phyloP scores from a whole-genome alignment of 1,140 invertebrate species.

The Aphelinus atriplicis region DNA sequence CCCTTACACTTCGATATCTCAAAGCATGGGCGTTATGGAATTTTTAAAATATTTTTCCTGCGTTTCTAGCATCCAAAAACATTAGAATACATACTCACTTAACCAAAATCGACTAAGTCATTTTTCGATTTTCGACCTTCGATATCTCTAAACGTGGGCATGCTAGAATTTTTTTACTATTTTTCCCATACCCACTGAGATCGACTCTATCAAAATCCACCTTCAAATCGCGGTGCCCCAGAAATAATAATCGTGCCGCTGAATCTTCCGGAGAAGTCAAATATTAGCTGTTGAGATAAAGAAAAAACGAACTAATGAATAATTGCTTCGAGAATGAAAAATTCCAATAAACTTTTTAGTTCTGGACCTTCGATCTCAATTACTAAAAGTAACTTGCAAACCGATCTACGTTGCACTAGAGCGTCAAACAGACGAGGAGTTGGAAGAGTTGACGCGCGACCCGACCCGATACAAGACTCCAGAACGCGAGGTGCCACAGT shows the following conservation, averaged over 20 bases:
- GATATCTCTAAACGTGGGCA: too few relatives aligned
- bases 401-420: conserved; percentile 63
- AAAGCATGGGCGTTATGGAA: too few relatives aligned
- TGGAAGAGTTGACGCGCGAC: conserved; percentile 56
- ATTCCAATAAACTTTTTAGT: conserved; percentile 43
- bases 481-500: conserved; percentile 42
- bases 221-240: too few relatives aligned
- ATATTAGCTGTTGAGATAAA: background rate
- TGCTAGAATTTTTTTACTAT: background rate
- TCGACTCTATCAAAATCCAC: too few relatives aligned
- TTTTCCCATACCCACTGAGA: background rate
- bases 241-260: too few relatives aligned
- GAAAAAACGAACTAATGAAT: background rate
- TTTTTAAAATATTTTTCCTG: too few relatives aligned
- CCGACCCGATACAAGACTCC: conserved; percentile 50
- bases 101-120: too few relatives aligned
- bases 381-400: conserved; percentile 59
- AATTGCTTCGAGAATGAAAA: conserved; percentile 10
- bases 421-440: conserved; percentile 54
- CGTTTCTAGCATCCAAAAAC: too few relatives aligned
- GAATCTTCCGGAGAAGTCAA: background rate
- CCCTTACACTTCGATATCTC: too few relatives aligned
- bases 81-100: too few relatives aligned
- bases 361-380: conserved; percentile 55
- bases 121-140: too few relatives aligned